Conservation (phyloP, 2,888 invertebrate genomes). For the Microchrysa polita region DNA sequence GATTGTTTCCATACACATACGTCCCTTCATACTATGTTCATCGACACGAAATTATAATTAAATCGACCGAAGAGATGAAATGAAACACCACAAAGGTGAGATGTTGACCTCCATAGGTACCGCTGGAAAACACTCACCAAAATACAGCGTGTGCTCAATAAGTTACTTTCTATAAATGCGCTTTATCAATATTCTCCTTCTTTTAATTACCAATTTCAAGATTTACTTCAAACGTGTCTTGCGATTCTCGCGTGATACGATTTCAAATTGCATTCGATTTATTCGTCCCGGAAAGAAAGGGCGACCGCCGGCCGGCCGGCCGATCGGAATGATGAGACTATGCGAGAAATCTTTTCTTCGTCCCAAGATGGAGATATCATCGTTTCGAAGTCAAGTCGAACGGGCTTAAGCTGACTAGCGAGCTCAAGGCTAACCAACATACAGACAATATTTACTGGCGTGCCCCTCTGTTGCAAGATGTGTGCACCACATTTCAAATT, state of each 20-base stretch:
- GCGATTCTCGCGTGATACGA: background rate
- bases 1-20: constrained; percentile 27
- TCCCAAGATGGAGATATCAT: constrained; percentile 37
- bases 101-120: background rate
- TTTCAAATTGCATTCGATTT: background rate
- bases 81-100: constrained; percentile 30
- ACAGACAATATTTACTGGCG: background rate
- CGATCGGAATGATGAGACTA: background rate
- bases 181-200: constrained; percentile 27
- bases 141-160: background rate
- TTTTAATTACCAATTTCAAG: constrained; percentile 26
- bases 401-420: background rate
- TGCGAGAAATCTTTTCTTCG: background rate
- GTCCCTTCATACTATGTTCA: background rate
- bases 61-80: constrained; percentile 17
- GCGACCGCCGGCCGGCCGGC: too few species aligned
- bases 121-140: background rate
- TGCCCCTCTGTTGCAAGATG: background rate
- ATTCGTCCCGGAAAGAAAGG: background rate
- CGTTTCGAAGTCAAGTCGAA: background rate
- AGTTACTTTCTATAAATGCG: background rate
- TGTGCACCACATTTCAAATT: background rate
- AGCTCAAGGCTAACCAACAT: constrained; percentile 6
- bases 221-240: background rate
- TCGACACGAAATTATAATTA: constrained; percentile 21